These are phyloP conservation scores for Bellardia bayeri DNA, from an alignment of 2,888 invertebrate species.

Conservation along the genomic window DNA sequence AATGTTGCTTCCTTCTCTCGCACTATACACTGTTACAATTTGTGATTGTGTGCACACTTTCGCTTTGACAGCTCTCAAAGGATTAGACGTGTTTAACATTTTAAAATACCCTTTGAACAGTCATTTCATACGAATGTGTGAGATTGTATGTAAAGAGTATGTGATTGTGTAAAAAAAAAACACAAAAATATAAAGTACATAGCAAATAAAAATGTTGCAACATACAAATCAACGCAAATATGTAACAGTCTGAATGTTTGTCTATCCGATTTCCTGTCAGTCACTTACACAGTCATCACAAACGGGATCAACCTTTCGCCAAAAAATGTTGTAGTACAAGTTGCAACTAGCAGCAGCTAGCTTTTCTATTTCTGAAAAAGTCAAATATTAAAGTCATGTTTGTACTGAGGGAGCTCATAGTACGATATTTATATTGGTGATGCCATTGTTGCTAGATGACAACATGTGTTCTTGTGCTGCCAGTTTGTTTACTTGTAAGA, in stretches of 20 bases:
- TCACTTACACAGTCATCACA: slow-evolving; percentile 30
- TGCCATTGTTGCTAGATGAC: not conserved
- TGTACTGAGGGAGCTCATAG: not conserved
- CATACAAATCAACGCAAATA: slow-evolving; percentile 45
- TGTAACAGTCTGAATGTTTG: slow-evolving; percentile 18
- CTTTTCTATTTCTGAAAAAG: slow-evolving; percentile 25
- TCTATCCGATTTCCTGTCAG: slow-evolving; percentile 29
- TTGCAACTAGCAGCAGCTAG: not conserved
- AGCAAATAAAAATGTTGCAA: slow-evolving; percentile 32
- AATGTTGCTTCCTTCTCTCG: not conserved
- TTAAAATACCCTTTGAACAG: slow-evolving; percentile 76
- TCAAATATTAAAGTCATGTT: slow-evolving; percentile 49
- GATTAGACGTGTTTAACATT: slow-evolving; percentile 83
- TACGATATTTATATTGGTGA: not conserved
- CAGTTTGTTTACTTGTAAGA: not conserved
- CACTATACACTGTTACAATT: slow-evolving; percentile 25
- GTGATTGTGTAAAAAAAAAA: not conserved
- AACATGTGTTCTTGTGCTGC: slow-evolving; percentile 11
- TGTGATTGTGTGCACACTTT: slow-evolving; percentile 74
- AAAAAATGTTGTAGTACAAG: slow-evolving; percentile 20
- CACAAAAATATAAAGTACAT: slow-evolving; percentile 35
- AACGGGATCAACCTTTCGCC: slow-evolving; percentile 37
- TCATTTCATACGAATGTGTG: slow-evolving; percentile 37
- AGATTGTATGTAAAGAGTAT: not conserved
- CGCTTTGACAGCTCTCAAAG: slow-evolving; percentile 81